Evolutionary conservation across 2,113 vertebrate species (phyloP).

Genomic region (Pachypanchax playfairii): DNA sequence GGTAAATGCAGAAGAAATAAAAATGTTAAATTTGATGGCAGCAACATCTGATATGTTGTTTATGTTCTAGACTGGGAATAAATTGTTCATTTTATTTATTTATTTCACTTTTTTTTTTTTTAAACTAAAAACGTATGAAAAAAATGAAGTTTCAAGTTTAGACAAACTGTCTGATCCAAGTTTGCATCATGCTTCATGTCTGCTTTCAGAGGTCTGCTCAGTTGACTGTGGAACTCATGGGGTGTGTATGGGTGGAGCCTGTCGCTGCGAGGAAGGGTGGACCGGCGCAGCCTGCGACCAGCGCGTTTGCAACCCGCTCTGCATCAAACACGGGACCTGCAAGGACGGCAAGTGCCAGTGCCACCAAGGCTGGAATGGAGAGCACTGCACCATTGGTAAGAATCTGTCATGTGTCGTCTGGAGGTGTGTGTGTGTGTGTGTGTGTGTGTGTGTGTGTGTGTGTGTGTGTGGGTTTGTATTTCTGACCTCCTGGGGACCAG

Average conservation of each 20-base stretch:
- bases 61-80: no score
- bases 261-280: constrained; percentile 98
- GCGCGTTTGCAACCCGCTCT: constrained; percentile 96
- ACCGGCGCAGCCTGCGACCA: constrained; percentile 95
- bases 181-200: not conserved
- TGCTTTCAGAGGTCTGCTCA: constrained; percentile 92
- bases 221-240: constrained; percentile 98
- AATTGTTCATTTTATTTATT: no score
- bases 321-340: constrained; percentile 98
- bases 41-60: no score
- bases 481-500: no score
- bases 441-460: constrained; percentile 19
- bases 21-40: no score
- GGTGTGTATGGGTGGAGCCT: constrained; percentile 94
- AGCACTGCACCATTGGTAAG: constrained; percentile 99
- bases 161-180: not conserved
- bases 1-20: no score
- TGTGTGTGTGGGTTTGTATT: no score
- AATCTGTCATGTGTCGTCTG: constrained; percentile 9
- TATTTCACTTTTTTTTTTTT: no score
- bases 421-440: constrained; percentile 33
- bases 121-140: no score
- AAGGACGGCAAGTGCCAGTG: constrained; percentile 99
- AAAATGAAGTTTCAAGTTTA: no score
- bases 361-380: constrained; percentile 99